Conservation (phyloP, 2,888 invertebrate species). For the Xanthorhoe designata region DNA sequence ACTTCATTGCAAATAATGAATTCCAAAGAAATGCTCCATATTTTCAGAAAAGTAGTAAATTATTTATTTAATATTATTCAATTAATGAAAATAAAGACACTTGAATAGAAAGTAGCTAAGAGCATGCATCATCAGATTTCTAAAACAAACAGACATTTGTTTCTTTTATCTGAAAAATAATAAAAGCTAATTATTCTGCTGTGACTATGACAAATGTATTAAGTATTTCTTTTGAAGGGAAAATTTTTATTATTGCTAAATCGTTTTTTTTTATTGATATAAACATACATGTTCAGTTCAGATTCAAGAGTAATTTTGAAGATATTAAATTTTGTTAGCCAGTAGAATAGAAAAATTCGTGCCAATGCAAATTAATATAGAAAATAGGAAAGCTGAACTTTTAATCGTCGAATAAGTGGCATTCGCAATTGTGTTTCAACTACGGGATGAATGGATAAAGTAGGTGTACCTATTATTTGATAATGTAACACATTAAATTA, state of each 20-base stretch:
- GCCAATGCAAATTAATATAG: constrained; percentile 22
- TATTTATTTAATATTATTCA: constrained; percentile 3
- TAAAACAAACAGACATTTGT: constrained; percentile 38
- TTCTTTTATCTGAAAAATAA: constrained; percentile 48
- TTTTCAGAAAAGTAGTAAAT: neutral
- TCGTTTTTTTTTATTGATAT: too few species aligned
- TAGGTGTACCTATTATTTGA: too few species aligned
- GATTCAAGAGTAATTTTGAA: constrained; percentile 9
- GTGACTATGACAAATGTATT: neutral
- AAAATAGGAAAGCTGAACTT: neutral
- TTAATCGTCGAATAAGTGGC: neutral
- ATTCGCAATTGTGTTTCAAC: neutral
- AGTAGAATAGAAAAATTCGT: constrained; percentile 29
- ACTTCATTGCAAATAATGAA: neutral
- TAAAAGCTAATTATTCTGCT: constrained; percentile 17
- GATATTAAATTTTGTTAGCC: constrained; percentile 6
- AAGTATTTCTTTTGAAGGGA: neutral
- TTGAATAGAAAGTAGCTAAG: constrained; percentile 28
- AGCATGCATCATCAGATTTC: constrained; percentile 31
- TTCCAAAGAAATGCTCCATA: neutral
- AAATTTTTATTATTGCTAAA: neutral
- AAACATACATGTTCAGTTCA: neutral
- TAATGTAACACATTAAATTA: too few species aligned
- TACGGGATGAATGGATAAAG: too few species aligned
- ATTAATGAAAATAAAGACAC: constrained; percentile 27